A percentile compares a stretch with the other conserved stretches of the same genome.
Evolutionary conservation across 2,113 vertebrate species (phyloP).

Genomic region (Sylvietta virens): DNA sequence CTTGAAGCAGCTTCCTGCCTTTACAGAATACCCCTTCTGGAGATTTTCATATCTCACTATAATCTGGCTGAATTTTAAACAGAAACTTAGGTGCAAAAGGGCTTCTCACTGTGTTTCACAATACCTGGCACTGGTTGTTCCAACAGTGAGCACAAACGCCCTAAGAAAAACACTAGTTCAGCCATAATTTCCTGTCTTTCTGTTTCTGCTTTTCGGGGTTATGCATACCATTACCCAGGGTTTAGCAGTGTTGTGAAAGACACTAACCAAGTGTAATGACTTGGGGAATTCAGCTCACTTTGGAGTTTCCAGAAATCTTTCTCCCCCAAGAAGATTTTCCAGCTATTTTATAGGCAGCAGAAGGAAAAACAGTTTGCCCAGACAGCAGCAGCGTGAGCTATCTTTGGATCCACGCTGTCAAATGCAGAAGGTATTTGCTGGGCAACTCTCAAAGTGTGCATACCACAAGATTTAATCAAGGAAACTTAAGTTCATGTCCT

Average conservation of each 20-base stretch:
- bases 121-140: slow-evolving; percentile 57
- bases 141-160: slow-evolving; percentile 51
- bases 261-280: slow-evolving; percentile 53
- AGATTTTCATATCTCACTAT: slow-evolving; percentile 21
- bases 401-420: neutral
- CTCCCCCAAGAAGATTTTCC: slow-evolving; percentile 32
- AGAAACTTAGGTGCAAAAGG: slow-evolving; percentile 29
- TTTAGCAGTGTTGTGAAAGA: slow-evolving; percentile 60
- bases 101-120: slow-evolving; percentile 60
- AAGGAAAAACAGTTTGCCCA: slow-evolving; percentile 30
- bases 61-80: slow-evolving; percentile 55
- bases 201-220: slow-evolving; percentile 58
- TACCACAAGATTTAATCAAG: neutral
- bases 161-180: slow-evolving; percentile 67
- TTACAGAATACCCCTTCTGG: neutral
- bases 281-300: slow-evolving; percentile 38
- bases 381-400: neutral
- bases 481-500: slow-evolving; percentile 3
- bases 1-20: slow-evolving; percentile 12
- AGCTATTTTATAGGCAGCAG: slow-evolving; percentile 33
- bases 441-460: neutral
- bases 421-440: neutral
- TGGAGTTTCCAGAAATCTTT: slow-evolving; percentile 40
- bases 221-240: slow-evolving; percentile 61
- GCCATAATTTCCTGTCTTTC: slow-evolving; percentile 71